Conservation (phyloP, 2,888 invertebrate genomes). For the Andrena camellia region DNA sequence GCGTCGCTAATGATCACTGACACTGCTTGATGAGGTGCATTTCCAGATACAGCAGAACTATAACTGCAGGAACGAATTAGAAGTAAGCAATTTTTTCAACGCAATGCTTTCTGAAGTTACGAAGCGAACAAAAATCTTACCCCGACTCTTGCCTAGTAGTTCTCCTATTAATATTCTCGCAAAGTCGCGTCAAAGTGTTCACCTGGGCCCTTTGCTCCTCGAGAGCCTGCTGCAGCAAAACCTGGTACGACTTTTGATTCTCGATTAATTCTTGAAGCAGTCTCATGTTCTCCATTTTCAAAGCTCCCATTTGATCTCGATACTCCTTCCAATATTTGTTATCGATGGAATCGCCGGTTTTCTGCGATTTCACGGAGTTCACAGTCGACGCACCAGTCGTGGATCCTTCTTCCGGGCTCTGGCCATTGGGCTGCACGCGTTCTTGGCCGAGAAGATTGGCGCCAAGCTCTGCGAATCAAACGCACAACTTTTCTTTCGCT, state of each 20-base stretch:
- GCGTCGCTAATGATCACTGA: constrained; percentile 81
- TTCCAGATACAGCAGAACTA: constrained; percentile 70
- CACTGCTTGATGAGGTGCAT: constrained; percentile 66
- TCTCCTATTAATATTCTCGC: constrained; percentile 81
- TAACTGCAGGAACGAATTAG: constrained; percentile 66
- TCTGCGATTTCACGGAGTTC: constrained; percentile 88
- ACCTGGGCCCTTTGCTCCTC: constrained; percentile 90
- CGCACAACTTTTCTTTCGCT: not conserved
- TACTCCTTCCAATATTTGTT: constrained; percentile 85
- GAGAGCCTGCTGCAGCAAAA: constrained; percentile 89
- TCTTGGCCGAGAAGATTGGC: constrained; percentile 94
- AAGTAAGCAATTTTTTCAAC: not conserved
- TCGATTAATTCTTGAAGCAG: constrained; percentile 92
- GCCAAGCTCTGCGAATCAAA: constrained; percentile 89
- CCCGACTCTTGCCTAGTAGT: constrained; percentile 76
- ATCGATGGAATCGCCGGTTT: constrained; percentile 85
- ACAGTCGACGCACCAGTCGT: constrained; percentile 88
- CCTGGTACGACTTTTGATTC: constrained; percentile 91
- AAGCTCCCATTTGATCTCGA: constrained; percentile 85
- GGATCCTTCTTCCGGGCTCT: constrained; percentile 86
- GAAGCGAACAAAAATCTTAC: constrained; percentile 51
- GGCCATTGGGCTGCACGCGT: constrained; percentile 84
- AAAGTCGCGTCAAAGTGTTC: constrained; percentile 86
- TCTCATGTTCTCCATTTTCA: constrained; percentile 86
- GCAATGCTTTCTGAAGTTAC: not conserved